Conservation (phyloP, 2,888 invertebrate genomes). For the Amblyjoppa proteus region DNA sequence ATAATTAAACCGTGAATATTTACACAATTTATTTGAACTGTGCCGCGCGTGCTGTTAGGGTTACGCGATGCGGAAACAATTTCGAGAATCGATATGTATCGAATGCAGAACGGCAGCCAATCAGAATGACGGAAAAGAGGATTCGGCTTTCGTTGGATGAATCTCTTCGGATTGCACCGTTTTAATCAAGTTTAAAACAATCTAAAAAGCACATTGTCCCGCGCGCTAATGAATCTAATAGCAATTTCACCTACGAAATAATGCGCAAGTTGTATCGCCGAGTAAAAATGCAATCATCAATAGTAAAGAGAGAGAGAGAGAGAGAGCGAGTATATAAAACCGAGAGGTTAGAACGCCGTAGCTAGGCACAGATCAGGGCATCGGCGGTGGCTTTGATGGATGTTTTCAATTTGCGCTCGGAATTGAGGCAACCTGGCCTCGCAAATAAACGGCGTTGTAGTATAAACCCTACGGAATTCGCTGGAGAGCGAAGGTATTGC, state of each 20-base stretch:
- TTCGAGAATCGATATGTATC: no score
- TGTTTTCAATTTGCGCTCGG: constrained; percentile 74
- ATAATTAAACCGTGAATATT: neutral
- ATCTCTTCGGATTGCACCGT: no score
- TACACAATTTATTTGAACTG: no score
- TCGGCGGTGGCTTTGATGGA: constrained; percentile 70
- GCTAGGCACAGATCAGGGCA: constrained; percentile 37
- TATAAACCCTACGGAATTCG: constrained; percentile 20
- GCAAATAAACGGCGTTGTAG: constrained; percentile 48
- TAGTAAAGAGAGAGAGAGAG: neutral
- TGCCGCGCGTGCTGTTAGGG: no score
- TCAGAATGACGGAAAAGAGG: no score
- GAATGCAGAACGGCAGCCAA: no score
- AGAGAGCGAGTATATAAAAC: constrained; percentile 1
- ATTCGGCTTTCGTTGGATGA: no score
- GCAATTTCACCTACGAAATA: neutral
- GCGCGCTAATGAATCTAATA: neutral
- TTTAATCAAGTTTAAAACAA: no score
- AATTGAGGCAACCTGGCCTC: constrained; percentile 48
- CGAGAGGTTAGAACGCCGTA: constrained; percentile 1
- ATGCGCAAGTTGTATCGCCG: neutral
- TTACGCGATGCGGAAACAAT: no score
- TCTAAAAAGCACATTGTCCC: neutral
- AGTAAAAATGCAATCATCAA: constrained; percentile 6
- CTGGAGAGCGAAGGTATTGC: constrained; percentile 15